Percentiles rank a stretch among this genome's conserved stretches.
Evolutionary conservation across 2,113 vertebrate species (phyloP).

Genomic region (Ictidomys tridecemlineatus): DNA sequence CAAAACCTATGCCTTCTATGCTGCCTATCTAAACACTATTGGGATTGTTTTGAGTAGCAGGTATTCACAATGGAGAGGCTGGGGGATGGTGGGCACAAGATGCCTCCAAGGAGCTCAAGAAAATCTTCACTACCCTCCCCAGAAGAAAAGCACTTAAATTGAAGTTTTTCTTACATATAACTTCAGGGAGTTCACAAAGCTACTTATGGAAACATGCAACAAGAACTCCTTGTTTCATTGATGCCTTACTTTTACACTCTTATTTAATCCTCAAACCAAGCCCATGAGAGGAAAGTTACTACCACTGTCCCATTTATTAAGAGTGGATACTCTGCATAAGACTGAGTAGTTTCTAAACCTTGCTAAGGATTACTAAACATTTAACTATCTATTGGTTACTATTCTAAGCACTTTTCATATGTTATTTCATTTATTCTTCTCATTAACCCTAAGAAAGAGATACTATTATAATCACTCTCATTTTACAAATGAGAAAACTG

Average conservation of each 20-base stretch:
- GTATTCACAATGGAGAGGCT: background rate
- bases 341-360: background rate
- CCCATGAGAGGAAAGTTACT: background rate
- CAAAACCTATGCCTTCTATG: background rate
- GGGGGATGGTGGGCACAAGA: background rate
- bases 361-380: background rate
- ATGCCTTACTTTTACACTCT: background rate
- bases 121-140: conserved; percentile 19
- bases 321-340: background rate
- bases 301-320: background rate
- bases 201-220: conserved; percentile 2
- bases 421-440: conserved; percentile 26
- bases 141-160: background rate
- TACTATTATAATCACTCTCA: background rate
- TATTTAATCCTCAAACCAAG: background rate
- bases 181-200: background rate
- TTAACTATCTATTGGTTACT: background rate
- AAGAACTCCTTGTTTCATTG: background rate
- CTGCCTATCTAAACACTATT: background rate
- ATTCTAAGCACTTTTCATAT: background rate
- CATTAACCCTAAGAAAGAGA: background rate
- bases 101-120: background rate
- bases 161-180: conserved; percentile 23
- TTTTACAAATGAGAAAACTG: background rate
- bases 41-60: background rate